These are phyloP conservation scores for Drosophila lutescens DNA, from an alignment of 2,888 invertebrate genomes.

Conservation along the genomic window DNA sequence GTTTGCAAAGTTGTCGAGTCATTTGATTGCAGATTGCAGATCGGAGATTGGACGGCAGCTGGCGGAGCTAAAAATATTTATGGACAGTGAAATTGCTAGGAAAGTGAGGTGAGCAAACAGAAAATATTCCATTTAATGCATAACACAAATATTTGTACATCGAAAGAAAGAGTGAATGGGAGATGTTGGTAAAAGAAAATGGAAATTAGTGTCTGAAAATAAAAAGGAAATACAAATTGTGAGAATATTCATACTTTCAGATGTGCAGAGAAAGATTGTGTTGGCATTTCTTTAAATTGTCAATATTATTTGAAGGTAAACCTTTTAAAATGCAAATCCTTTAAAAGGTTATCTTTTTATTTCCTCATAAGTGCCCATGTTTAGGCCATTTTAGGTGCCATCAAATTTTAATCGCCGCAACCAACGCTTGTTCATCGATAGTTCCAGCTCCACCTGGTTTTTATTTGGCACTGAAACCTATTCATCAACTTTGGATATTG, in stretches of 20 bases:
- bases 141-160: constrained; percentile 41
- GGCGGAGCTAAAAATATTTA: constrained; percentile 49
- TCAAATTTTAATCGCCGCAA: not conserved
- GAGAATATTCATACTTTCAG: not conserved
- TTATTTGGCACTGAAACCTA: constrained; percentile 28
- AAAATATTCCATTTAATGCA: constrained; percentile 42
- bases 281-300: not conserved
- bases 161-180: constrained; percentile 34
- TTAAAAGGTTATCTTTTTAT: too few species aligned
- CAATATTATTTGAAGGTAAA: too few species aligned
- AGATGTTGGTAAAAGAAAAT: constrained; percentile 17
- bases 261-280: not conserved
- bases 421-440: constrained; percentile 8
- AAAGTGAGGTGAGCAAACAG: constrained; percentile 43
- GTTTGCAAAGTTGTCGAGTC: constrained; percentile 57
- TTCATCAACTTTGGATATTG: constrained; percentile 29
- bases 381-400: not conserved
- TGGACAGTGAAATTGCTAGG: constrained; percentile 35
- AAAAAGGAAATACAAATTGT: constrained; percentile 20
- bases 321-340: too few species aligned
- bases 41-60: constrained; percentile 43
- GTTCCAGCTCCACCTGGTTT: constrained; percentile 26
- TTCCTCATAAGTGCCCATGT: not conserved
- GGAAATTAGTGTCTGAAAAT: constrained; percentile 24
- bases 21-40: constrained; percentile 63